Conservation (phyloP, 2,888 invertebrate species). For the Diaprepes abbreviatus region DNA sequence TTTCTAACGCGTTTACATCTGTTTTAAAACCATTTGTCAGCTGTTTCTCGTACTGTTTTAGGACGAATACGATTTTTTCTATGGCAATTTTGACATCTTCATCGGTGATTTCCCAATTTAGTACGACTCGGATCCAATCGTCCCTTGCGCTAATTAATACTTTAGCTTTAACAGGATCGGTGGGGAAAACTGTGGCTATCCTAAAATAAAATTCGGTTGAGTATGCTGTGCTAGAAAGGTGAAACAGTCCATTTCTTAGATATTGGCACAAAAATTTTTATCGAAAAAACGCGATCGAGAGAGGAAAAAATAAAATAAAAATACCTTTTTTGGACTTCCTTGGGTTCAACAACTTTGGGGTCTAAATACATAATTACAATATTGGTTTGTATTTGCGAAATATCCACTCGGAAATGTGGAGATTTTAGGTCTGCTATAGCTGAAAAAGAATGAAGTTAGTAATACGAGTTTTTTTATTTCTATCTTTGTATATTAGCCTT, state of each 20-base stretch:
- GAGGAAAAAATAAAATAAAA: constrained; percentile 1
- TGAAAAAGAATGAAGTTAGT: constrained; percentile 62
- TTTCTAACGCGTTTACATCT: no score
- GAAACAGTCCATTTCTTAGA: no score
- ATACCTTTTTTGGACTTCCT: constrained; percentile 68
- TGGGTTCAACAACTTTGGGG: constrained; percentile 69
- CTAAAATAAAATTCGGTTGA: no score
- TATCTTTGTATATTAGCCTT: no score
- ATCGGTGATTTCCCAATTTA: constrained; percentile 80
- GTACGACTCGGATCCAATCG: constrained; percentile 76
- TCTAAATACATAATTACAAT: constrained; percentile 77
- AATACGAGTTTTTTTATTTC: no score
- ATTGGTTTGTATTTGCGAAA: constrained; percentile 78
- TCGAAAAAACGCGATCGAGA: no score
- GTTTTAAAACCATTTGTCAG: background rate
- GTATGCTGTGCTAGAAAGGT: no score
- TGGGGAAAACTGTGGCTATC: constrained; percentile 67
- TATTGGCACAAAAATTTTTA: no score
- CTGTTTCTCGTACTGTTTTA: constrained; percentile 70
- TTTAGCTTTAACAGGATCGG: constrained; percentile 70
- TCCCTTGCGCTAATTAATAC: constrained; percentile 75
- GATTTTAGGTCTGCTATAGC: constrained; percentile 75
- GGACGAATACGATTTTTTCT: constrained; percentile 79
- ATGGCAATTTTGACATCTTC: constrained; percentile 77
- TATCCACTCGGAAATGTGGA: constrained; percentile 74